Base-by-base conservation (phyloP, 2,888 invertebrate species). In the Leptinotarsa haldemani region DNA sequence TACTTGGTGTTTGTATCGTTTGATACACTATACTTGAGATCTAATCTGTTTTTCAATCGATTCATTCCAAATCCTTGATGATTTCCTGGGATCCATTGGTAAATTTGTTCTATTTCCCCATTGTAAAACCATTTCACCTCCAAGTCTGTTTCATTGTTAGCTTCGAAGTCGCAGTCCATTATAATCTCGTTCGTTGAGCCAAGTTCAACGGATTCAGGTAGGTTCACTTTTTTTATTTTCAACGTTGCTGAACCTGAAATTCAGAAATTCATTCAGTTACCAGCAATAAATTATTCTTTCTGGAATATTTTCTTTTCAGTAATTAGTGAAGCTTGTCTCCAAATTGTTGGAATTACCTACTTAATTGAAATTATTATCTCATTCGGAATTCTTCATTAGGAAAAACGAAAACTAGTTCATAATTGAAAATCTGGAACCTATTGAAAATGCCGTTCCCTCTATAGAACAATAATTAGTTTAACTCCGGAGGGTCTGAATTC, bases 121-220 rank as follows among this genome's bases (percentile, higher is more conserved):
- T 87, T 85, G 79, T 84, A 88, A 79, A 87, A 89, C 90, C 90
- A 90, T 84, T 89, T 89, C 40, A 90, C 85, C 68, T 87, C 89
- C 65, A 89, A 82, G 16, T 88, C 88, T 2, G 82, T 80, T 52
- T 83, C 85, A 73, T 86, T 84, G 16, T 83, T 81, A 2, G 88
- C 82, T 65, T 88, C 87, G 78, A 88, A 90, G 77, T 88, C 88
- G 77, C 90, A 90, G 79, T 89, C 89, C 66, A 90, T 80, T 64
- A 89, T 86, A 46, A 89, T 85, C 70, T 87, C 86, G 50, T 84
- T 81, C 1, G 77, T 72, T 7, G 75, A 75, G 15, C 83, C 82
- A 47, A 77, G 71, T 70, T 81, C 76, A 25, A 85, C 78, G 0
- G 82, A 80, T 4, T 80, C 77, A 4, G 85, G 85, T 4, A 84